Conservation (phyloP, 2,797 vertebrate genomes). For the Syngnathus acus region DNA sequence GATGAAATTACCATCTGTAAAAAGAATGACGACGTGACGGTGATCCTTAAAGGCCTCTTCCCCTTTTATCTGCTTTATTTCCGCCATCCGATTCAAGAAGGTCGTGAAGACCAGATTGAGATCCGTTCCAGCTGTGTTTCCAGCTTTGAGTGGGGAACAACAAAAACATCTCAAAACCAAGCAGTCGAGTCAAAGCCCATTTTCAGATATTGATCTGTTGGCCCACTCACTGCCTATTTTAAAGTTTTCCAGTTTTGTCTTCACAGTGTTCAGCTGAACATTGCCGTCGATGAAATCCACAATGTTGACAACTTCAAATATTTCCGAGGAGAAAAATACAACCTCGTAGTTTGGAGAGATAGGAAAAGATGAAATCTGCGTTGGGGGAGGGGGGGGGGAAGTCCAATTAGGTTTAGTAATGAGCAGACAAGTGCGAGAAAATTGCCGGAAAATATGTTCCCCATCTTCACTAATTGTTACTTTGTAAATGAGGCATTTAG, state of each 20-base stretch:
- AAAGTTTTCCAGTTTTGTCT: neutral
- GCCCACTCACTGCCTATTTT: slow-evolving; percentile 19
- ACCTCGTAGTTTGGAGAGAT: slow-evolving; percentile 62
- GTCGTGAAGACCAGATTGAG: slow-evolving; percentile 21
- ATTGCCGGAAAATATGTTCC: neutral
- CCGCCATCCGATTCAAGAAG: slow-evolving; percentile 24
- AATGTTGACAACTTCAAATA: slow-evolving; percentile 35
- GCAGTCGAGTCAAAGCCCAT: neutral
- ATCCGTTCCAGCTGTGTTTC: slow-evolving; percentile 47
- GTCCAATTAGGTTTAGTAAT: slow-evolving; percentile 11
- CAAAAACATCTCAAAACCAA: neutral
- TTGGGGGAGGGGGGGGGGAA: slow-evolving; percentile 8
- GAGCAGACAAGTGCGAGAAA: slow-evolving; percentile 11
- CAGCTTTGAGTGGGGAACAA: slow-evolving; percentile 19
- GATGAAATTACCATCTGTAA: slow-evolving; percentile 51
- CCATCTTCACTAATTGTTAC: slow-evolving; percentile 30
- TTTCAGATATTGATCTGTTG: neutral
- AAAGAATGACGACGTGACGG: slow-evolving; percentile 48
- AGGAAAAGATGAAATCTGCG: slow-evolving; percentile 53
- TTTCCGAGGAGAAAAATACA: slow-evolving; percentile 44
- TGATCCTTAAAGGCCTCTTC: slow-evolving; percentile 24
- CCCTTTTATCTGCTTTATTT: slow-evolving; percentile 11
- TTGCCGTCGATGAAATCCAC: slow-evolving; percentile 15
- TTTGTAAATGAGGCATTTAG: slow-evolving; percentile 38
- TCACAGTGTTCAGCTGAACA: rapidly evolving